Evolutionary conservation across 2,797 vertebrate genomes (phyloP).

Genomic region (Capromys pilorides): DNA sequence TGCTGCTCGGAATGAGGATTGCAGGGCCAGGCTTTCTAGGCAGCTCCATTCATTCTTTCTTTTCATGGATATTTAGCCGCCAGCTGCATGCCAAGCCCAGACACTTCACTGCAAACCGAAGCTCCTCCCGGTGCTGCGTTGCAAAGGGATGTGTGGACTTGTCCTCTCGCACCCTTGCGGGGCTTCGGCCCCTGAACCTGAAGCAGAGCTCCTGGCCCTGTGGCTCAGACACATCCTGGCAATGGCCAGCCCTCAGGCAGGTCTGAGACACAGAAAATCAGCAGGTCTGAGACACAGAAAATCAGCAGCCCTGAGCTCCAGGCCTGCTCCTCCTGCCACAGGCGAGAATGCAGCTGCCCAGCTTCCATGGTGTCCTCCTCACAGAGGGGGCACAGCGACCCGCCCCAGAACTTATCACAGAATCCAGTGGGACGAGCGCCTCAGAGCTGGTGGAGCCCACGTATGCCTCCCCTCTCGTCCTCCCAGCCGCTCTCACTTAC

Average conservation of each 20-base stretch:
- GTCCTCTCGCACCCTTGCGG: neutral
- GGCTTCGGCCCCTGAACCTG: neutral
- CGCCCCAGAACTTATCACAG: accelerated
- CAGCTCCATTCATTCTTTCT: neutral
- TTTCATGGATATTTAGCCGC: neutral
- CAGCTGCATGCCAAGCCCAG: neutral
- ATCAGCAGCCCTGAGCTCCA: neutral
- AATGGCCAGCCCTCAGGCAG: neutral
- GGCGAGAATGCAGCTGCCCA: neutral
- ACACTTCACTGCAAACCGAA: neutral
- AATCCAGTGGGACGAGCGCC: neutral
- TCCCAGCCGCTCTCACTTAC: neutral
- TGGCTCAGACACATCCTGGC: neutral
- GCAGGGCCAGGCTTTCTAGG: neutral
- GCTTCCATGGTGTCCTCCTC: neutral
- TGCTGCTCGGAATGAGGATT: neutral
- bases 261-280: neutral
- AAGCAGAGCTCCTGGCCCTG: neutral
- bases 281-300: neutral
- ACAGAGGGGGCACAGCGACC: neutral
- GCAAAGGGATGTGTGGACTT: neutral
- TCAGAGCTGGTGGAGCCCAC: neutral
- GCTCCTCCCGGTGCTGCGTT: neutral
- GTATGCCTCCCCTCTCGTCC: accelerated
- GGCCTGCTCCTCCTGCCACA: neutral